Evolutionary conservation across 2,888 invertebrate species (phyloP), one percentile per base, ranked within the genome.

Genomic region (Melanargia galathea): DNA sequence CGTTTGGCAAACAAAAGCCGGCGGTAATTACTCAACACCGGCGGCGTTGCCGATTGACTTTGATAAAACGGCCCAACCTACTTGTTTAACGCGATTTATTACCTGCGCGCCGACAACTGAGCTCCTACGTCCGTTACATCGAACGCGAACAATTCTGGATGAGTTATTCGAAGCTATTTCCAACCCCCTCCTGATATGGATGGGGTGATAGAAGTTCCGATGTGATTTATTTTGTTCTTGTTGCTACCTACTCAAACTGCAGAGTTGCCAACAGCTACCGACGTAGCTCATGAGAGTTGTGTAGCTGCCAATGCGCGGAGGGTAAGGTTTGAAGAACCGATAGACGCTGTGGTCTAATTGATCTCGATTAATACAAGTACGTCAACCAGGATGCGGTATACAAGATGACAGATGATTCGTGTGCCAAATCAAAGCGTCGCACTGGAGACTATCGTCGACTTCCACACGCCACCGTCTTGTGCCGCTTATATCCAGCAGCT

Each of bases 21-120:
- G 66, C 67, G 56, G 84, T 86, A 89, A 90, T 90, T 89, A 89
- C 87, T 89, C 88, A 88, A 77, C 75, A 75, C 74, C 75, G 80
- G 76, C 83, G 83, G 85, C 84, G 86, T 86, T 87, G 85, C 83
- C 87, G 88, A 88, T 89, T 87, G 90, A 90, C 88, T 89, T 90
- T 89, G 90, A 90, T 90, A 89, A 90, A 90, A 89, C 86, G 90
- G 84, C 82, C 82, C 89, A 89, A 88, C 90, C 90, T 90, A 90
- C 88, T 90, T 90, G 90, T 89, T 88, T 87, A 88, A 84, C 87
- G 82, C 87, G 89, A 90, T 90, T 90, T 90, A 90, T 90, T 89
- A 89, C 90, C 90, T 87, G 89, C 80, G 84, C 83, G 84, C 82
- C 81, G 78, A 81, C 83, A 74, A 80, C 77, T 78, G 81, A 80